Conservation (phyloP, 2,797 vertebrate species). For the Crax fasciolata region DNA sequence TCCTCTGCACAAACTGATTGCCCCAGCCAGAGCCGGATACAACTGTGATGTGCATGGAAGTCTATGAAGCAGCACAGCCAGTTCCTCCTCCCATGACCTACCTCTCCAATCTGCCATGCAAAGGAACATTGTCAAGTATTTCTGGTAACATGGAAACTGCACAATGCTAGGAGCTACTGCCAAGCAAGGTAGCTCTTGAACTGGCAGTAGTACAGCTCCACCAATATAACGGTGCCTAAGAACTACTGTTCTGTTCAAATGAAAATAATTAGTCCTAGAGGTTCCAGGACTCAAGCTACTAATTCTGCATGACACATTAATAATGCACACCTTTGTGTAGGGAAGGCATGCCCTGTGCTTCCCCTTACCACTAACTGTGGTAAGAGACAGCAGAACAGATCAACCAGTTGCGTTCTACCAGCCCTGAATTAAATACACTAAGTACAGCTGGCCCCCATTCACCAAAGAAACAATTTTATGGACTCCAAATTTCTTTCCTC, state of each 20-base stretch:
- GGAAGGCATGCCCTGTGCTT: neutral
- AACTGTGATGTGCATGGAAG: neutral
- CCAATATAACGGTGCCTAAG: neutral
- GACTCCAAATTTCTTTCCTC: neutral
- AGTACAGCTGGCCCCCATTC: neutral
- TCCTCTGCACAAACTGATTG: constrained; percentile 21
- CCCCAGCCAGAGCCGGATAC: neutral
- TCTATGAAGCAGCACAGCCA: constrained; percentile 9
- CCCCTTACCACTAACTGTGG: neutral
- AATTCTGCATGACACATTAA: neutral
- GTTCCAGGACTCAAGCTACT: neutral
- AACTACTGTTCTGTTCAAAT: neutral
- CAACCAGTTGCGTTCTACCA: neutral
- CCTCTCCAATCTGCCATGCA: neutral
- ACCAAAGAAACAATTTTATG: neutral
- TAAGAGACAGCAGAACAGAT: neutral
- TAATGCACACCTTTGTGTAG: neutral
- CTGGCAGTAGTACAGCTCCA: neutral
- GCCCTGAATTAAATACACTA: neutral
- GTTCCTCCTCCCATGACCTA: constrained; percentile 35
- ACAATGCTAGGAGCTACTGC: neutral
- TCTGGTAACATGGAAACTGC: neutral
- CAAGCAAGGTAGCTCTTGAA: neutral
- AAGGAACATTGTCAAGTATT: neutral
- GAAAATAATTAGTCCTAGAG: neutral